Evolutionary conservation across 2,113 vertebrate species (phyloP), one percentile per base, ranked within the genome.

Genomic region (Neopipo cinnamomea): DNA sequence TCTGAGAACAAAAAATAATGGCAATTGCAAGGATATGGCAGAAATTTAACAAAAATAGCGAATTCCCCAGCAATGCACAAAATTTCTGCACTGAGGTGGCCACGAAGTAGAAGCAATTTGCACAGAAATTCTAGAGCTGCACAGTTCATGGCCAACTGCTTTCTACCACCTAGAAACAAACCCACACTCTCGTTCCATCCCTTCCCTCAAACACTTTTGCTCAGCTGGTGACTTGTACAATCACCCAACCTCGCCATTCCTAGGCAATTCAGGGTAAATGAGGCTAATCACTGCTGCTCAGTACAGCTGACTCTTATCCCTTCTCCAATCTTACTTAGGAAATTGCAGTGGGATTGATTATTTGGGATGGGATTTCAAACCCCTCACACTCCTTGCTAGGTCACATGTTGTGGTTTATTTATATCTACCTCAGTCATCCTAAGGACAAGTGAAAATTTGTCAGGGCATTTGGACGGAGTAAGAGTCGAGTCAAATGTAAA

Each of bases 321-420:
- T 89, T 87, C 89, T 76, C 81, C 91, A 91, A 17, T 70, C 85
- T 90, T 91, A 95, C 93, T 87, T 91, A 91, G 91, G 93, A 96
- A 96, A 96, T 49, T 89, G 84, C 87, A 88, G 58, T 46, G 85
- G 91, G 89, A 96, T 93, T 96, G 94, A 96, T 96, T 96, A 96
- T 96, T 96, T 93, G 94, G 89, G 94, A 96, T 96, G 95, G 78
- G 95, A 97, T 97, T 97, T 96, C 95, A 96, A 73, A 31, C 84
- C 84, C 94, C 62, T 95, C 77, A 37, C 78, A 23, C 93, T 97
- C 91, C 87, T 76, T 83, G 75, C 88, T 91, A 65, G 78, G 88
- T 95, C 93, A 91, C 93, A 83, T 77, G 89, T 56, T 0, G 9
- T 85, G 78, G 62, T 82, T 95, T 96, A 96, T 96, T 95, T 97